A percentile compares a stretch with the other conserved stretches of the same genome.
phyloP scores from a whole-genome alignment of 1,140 invertebrate species.

The Sesamia nonagrioides region DNA sequence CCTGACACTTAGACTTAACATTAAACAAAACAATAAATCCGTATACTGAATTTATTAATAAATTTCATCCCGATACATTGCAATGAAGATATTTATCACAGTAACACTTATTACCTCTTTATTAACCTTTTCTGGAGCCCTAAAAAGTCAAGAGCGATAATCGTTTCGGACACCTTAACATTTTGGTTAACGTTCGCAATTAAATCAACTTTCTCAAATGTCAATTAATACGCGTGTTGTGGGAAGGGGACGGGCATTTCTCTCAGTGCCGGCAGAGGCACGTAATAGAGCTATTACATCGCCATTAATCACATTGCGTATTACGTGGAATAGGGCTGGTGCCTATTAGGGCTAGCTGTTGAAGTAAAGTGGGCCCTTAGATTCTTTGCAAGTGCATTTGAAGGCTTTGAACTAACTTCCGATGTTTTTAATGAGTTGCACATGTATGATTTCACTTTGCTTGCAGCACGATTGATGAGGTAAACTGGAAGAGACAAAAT shows the following conservation, averaged over 20 bases:
- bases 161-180: slow-evolving; percentile 37
- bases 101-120: slow-evolving; percentile 19
- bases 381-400: neutral
- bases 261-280: slow-evolving; percentile 37
- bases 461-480: neutral
- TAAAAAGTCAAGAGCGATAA: slow-evolving; percentile 22
- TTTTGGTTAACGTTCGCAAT: slow-evolving; percentile 40
- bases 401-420: neutral
- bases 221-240: slow-evolving; percentile 39
- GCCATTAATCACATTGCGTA: slow-evolving; percentile 51
- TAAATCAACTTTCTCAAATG: slow-evolving; percentile 46
- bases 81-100: slow-evolving; percentile 45
- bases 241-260: slow-evolving; percentile 38
- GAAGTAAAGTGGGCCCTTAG: slow-evolving; percentile 2
- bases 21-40: slow-evolving; percentile 35
- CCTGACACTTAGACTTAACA: slow-evolving; percentile 43
- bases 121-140: slow-evolving; percentile 38
- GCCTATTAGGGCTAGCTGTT: slow-evolving; percentile 25
- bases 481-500: too few species aligned
- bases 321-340: slow-evolving; percentile 38
- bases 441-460: neutral
- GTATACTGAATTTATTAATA: neutral
- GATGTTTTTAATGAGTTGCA: slow-evolving; percentile 17
- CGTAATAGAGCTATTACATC: slow-evolving; percentile 57
- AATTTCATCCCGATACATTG: slow-evolving; percentile 3